These are phyloP conservation scores for Gallirallus australis DNA, from an alignment of 2,797 vertebrate species.

Conservation along the genomic window DNA sequence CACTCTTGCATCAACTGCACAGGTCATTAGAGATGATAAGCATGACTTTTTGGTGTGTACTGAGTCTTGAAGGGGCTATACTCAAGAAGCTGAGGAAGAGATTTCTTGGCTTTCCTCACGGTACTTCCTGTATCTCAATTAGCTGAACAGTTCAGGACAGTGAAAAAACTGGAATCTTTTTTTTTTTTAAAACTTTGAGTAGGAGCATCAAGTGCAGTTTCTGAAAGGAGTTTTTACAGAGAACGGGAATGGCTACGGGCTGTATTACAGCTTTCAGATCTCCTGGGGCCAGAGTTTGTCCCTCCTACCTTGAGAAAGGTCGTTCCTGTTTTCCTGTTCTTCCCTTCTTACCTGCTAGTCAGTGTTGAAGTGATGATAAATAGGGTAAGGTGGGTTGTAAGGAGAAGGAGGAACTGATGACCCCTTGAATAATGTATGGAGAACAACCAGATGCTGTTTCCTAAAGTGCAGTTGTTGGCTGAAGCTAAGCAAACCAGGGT, in stretches of 20 bases:
- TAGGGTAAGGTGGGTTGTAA: not conserved
- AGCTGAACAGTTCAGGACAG: not conserved
- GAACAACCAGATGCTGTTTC: not conserved
- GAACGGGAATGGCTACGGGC: not conserved
- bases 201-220: not conserved
- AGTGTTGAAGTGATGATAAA: not conserved
- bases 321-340: not conserved
- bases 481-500: not conserved
- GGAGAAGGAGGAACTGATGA: not conserved
- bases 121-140: not conserved
- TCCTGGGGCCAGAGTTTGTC: not conserved
- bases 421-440: not conserved
- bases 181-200: not conserved
- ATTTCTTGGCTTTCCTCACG: not conserved
- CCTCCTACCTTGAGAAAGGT: not conserved
- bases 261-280: not conserved
- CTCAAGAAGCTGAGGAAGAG: not conserved
- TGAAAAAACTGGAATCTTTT: not conserved
- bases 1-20: not conserved
- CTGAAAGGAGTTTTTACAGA: not conserved
- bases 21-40: slow-evolving; percentile 5
- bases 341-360: not conserved
- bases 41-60: not conserved
- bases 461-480: not conserved
- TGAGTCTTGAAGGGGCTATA: slow-evolving; percentile 26